Evolutionary conservation across 2,888 invertebrate genomes (phyloP), one percentile per base, ranked within the genome.

Genomic region (Mythimna impura): DNA sequence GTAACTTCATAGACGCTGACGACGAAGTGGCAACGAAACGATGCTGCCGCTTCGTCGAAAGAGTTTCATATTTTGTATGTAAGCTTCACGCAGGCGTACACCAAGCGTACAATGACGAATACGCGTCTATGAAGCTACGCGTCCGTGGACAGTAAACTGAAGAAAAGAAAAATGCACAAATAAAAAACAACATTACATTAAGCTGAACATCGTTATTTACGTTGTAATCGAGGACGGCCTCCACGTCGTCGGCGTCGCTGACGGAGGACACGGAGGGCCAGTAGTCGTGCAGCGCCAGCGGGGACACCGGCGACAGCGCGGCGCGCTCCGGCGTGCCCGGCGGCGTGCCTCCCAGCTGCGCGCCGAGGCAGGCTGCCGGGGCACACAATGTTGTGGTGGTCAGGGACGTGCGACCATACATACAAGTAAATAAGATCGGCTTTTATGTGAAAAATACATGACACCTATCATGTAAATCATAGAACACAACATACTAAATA

Each of bases 221-320:
- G 87, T 94, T 94, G 89, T 94, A 94, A 84, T 94, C 93, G 81
- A 94, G 90, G 79, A 92, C 91, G 78, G 90, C 91, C 76, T 94
- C 94, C 80, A 94, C 93, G 87, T 95, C 94, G 82, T 95, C 95
- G 79, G 89, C 91, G 89, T 94, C 95, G 88, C 92, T 91, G 89
- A 91, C 90, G 52, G 93, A 91, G 58, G 94, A 90, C 68, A 91
- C 92, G 81, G 93, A 92, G 66, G 93, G 91, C 94, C 94, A 94
- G 90, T 91, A 93, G 90, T 92, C 94, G 90, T 91, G 91, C 71
- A 89, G 89, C 40, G 90, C 73, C 34, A 85, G 80, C 52, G 69
- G 25, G 34, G 87, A 68, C 69, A 79, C 86, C n/a, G 90, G 88
- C 12, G 91, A 89, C 10, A 81, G 84, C 0, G 75, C 76, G 74